Base-by-base conservation (phyloP, 2,113 vertebrate genomes). In the Phrynosoma blainvillii region DNA sequence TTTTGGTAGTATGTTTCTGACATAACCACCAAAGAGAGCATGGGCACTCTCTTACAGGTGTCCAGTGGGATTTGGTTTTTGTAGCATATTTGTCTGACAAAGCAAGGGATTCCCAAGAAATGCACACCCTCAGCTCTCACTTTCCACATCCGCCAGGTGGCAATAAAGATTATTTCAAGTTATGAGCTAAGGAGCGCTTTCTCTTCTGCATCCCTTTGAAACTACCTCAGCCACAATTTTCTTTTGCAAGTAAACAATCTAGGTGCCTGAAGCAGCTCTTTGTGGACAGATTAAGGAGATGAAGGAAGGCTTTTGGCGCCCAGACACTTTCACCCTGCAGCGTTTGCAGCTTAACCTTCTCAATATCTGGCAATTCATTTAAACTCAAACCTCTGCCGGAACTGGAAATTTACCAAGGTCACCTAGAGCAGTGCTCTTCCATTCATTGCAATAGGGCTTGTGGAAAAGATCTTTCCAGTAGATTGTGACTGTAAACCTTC, bases 401-500 rank as follows among this genome's bases (percentile, higher is more conserved):
- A 40, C 12, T 83, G 30, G 80, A 78, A 88, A 84, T 25, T 73
- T 77, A 83, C 42, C n/a, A 36, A 88, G 21, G 71, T 74, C 14
- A 78, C 27, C 40, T 11, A 75, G 36, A 52, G 36, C 13, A 47
- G 16, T 30, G 30, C 54, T 30, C 6, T 30, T n/a, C 56, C 10
- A 21, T 65, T 76, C 23, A 16, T 76, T 75, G 52, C 47, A n/a
- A 32, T 8, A 20, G 30, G 5, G n/a, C 23, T 76, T 30, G n/a
- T 14, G 25, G 10, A 36, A 2, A 32, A 74, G n/a, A 62, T 32
- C 10, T 40, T 85, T 32, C 62, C 54, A 16, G 52, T 32, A 56
- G 13, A 85, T 20, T 40, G 30, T 75, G 70, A n/a, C 32, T 23
- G 16, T 25, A 12, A 11, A 7, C 47, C 25, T 84, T 59, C 74